Evolutionary conservation across 1,140 invertebrate species (phyloP), one percentile per base, ranked within the genome.

Genomic region (Hycleus cichorii): DNA sequence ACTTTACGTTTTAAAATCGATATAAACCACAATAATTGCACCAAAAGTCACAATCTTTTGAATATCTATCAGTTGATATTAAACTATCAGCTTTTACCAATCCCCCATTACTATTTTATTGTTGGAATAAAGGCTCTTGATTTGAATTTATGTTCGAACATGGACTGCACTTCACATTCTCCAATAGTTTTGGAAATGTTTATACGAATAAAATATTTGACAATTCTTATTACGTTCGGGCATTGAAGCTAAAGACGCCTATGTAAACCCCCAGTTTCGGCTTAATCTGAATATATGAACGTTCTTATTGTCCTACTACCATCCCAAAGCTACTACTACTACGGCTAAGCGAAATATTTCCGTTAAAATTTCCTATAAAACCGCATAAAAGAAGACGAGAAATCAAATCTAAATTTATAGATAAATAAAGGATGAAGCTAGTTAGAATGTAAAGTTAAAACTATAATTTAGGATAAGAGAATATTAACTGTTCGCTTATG

Each of bases 221-320:
- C 66, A 67, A 67, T 69, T 70, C 69, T 66, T 70, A 70, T 70
- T 70, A 65, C 67, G 47, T 59, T 60, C 42, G 62, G 57, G 62
- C 59, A 63, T 60, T 63, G 53, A 66, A 48, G 52, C 55, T 57
- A 53, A 58, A 64, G 59, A 61, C 59, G 60, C 54, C 55, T 58
- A 62, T 65, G 64, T 66, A 64, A 67, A 65, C 65, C 32, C 18
- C 63, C 54, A 55, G 57, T 60, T 63, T 59, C 64, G 59, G 57
- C 64, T 64, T 70, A 69, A 70, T 70, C 69, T 70, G 67, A 69
- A 70, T 70, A 70, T 69, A 70, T 68, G 69, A 67, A 68, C 55
- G 59, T 62, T 60, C 65, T 69, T 69, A 70, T 69, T 70, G 69
- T 69, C 64, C 66, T 54, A 52, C 32, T 32, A 49, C 44, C 49